phyloP scores from a whole-genome alignment of 1,140 invertebrate genomes.

The fruit fly (Drosophila melanogaster) region DNA sequence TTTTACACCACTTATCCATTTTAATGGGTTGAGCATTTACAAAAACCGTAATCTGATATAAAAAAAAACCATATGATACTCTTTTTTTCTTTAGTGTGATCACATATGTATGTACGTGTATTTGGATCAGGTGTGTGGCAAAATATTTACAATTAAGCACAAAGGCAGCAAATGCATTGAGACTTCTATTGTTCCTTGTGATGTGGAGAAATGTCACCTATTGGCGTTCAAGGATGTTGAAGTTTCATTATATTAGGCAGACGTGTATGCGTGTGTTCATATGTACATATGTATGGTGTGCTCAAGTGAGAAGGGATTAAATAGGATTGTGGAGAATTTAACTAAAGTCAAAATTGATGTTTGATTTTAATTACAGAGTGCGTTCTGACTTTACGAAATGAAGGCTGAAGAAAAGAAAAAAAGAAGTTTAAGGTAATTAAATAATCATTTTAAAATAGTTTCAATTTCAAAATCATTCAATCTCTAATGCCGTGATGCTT shows the following conservation, averaged over 20 bases:
- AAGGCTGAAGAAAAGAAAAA: not conserved
- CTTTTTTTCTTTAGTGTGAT: not conserved
- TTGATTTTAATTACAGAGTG: slow-evolving; percentile 69
- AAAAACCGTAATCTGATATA: no score
- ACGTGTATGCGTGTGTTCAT: slow-evolving; percentile 1
- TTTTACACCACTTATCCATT: not conserved
- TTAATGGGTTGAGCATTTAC: no score
- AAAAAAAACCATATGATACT: no score
- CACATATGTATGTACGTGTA: slow-evolving; percentile 27
- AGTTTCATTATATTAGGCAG: slow-evolving; percentile 36
- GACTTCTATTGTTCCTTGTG: slow-evolving; percentile 38
- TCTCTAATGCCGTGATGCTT: no score
- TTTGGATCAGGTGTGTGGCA: slow-evolving; percentile 71
- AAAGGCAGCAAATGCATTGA: slow-evolving; percentile 58
- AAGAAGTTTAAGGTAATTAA: not conserved
- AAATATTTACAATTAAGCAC: slow-evolving; percentile 81
- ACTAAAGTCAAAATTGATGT: slow-evolving; percentile 54
- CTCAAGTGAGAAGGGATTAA: slow-evolving; percentile 28
- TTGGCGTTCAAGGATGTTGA: slow-evolving; percentile 32
- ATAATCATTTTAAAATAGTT: no score
- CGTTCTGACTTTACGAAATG: not conserved
- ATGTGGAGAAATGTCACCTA: slow-evolving; percentile 20
- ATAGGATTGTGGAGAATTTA: slow-evolving; percentile 26
- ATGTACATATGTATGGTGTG: slow-evolving; percentile 1
- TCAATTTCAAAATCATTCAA: no score